These are phyloP conservation scores for Cantharis flavilabris DNA, from an alignment of 2,888 invertebrate genomes.

Conservation along the genomic window DNA sequence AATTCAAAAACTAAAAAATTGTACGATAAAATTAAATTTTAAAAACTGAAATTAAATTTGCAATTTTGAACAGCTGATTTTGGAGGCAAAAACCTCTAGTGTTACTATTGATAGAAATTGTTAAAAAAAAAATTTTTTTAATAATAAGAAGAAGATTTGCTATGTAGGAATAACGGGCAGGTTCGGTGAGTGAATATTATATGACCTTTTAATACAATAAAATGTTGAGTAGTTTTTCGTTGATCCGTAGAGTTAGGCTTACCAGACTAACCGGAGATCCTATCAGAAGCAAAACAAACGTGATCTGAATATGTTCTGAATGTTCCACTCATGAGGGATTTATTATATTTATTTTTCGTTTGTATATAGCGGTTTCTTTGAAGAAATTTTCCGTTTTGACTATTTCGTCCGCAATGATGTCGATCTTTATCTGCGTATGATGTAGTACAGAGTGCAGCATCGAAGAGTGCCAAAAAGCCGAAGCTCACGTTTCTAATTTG, in stretches of 20 bases:
- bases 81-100: too few relatives aligned
- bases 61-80: too few relatives aligned
- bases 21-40: too few relatives aligned
- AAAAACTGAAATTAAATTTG: too few relatives aligned
- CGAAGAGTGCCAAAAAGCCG: neutral
- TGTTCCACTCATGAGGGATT: slow-evolving; percentile 30
- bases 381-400: slow-evolving; percentile 17
- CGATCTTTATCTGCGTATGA: neutral
- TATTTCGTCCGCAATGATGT: slow-evolving; percentile 4
- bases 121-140: too few relatives aligned
- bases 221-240: neutral
- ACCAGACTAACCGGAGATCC: slow-evolving; percentile 29
- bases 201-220: neutral
- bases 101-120: too few relatives aligned
- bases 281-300: slow-evolving; percentile 36
- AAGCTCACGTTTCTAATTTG: neutral
- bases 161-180: neutral
- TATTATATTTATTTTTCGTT: slow-evolving; percentile 30
- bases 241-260: slow-evolving; percentile 9
- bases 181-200: neutral
- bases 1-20: too few relatives aligned
- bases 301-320: slow-evolving; percentile 35
- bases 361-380: slow-evolving; percentile 24
- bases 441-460: neutral
- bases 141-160: neutral